A percentile compares a stretch with the other conserved stretches of the same genome.
Conservation (phyloP, 2,888 invertebrate genomes). For the Monopis laevigella region DNA sequence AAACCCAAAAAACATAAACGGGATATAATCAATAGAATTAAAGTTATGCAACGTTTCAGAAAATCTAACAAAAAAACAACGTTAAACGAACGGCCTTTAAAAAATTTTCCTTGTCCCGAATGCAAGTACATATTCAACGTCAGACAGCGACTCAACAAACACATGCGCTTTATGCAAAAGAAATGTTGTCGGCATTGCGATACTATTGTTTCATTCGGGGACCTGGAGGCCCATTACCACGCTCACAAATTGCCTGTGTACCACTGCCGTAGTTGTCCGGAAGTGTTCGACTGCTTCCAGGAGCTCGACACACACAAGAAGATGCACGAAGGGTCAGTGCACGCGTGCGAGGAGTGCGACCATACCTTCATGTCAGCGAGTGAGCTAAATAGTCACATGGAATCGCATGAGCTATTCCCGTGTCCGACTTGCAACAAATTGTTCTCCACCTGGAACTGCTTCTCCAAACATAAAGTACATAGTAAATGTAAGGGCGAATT, state of each 20-base stretch:
- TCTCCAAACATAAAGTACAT: neutral
- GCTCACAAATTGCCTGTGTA: neutral
- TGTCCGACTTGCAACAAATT: neutral
- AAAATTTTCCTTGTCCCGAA: conserved; percentile 6
- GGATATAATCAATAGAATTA: conserved; percentile 2
- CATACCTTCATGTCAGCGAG: neutral
- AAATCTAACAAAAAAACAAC: neutral
- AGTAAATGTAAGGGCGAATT: neutral
- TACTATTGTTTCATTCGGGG: neutral
- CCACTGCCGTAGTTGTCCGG: neutral
- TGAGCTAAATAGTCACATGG: neutral
- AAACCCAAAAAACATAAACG: neutral
- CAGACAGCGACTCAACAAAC: neutral
- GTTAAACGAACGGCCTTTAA: neutral
- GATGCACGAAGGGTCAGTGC: neutral
- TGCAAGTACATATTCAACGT: neutral
- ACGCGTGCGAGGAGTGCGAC: neutral
- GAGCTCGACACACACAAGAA: neutral
- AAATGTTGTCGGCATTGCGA: neutral
- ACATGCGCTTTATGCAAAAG: neutral
- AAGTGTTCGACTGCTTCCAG: neutral
- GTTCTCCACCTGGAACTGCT: neutral
- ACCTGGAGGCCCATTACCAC: neutral
- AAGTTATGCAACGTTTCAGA: neutral
- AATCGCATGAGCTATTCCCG: neutral